phyloP scores from a whole-genome alignment of 2,113 vertebrate species.

The Callipepla squamata region DNA sequence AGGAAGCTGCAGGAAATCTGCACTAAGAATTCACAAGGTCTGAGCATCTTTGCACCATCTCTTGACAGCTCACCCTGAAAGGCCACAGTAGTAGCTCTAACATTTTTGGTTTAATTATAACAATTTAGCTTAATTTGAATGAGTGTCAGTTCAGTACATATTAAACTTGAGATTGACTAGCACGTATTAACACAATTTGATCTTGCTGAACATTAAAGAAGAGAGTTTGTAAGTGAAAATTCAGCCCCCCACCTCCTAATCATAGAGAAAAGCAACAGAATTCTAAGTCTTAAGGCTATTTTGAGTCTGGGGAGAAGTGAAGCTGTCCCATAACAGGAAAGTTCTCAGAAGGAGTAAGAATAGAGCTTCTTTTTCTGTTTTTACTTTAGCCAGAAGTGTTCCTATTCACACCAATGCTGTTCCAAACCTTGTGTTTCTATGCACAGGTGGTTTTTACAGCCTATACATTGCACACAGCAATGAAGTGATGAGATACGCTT shows the following conservation, averaged over 20 bases:
- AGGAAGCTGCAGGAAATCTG: background rate
- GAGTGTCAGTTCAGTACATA: background rate
- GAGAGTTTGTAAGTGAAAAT: background rate
- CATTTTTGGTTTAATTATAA: background rate
- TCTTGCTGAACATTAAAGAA: background rate
- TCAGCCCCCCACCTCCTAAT: background rate
- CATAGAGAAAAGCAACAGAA: background rate
- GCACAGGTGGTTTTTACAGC: constrained; percentile 57
- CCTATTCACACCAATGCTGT: background rate
- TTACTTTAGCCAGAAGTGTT: constrained; percentile 2
- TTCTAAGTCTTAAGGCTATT: background rate
- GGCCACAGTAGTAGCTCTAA: background rate
- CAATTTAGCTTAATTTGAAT: background rate
- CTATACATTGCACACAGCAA: constrained; percentile 5
- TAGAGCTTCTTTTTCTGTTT: background rate
- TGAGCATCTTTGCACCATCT: background rate
- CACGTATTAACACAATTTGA: background rate
- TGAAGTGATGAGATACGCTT: constrained; percentile 19
- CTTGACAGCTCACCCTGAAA: background rate
- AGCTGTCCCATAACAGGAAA: background rate
- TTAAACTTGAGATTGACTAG: background rate
- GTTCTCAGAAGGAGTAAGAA: background rate
- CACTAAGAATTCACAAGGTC: background rate
- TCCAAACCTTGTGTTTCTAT: background rate
- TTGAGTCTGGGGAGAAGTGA: background rate